Conservation (phyloP, 2,113 vertebrate species). For the Bujurquina vittata region DNA sequence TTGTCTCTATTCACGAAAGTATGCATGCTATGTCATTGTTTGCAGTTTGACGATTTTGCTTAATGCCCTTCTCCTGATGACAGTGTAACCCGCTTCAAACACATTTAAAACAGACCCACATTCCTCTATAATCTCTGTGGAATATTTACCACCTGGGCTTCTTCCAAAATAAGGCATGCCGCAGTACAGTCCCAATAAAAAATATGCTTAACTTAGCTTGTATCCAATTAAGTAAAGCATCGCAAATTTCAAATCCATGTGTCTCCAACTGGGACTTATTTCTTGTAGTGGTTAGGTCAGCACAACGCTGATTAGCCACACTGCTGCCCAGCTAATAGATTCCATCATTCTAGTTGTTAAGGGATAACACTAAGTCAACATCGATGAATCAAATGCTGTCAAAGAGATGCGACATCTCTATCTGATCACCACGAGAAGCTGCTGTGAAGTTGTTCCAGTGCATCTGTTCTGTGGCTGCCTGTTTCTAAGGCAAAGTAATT, state of each 20-base stretch:
- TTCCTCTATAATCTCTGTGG: constrained; percentile 61
- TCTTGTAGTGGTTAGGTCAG: constrained; percentile 23
- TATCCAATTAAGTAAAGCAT: constrained; percentile 59
- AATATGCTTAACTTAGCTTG: constrained; percentile 45
- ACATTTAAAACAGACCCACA: constrained; percentile 65
- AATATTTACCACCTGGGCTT: constrained; percentile 59
- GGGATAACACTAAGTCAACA: constrained; percentile 62
- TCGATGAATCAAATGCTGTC: constrained; percentile 61
- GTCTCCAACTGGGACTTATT: constrained; percentile 57
- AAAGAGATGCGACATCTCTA: constrained; percentile 52
- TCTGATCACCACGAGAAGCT: constrained; percentile 57
- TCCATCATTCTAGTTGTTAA: constrained; percentile 53
- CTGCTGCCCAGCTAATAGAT: constrained; percentile 58
- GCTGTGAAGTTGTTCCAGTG: constrained; percentile 36
- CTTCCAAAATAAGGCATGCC: constrained; percentile 61
- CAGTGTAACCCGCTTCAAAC: constrained; percentile 50
- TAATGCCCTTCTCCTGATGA: constrained; percentile 46
- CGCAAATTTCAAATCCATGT: constrained; percentile 49
- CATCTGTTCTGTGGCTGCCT: constrained; percentile 56
- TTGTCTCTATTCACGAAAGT: constrained; percentile 37
- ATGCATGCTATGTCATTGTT: constrained; percentile 40
- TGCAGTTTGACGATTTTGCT: constrained; percentile 45
- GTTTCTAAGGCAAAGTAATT: constrained; percentile 31
- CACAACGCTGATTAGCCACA: constrained; percentile 53
- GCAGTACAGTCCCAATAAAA: constrained; percentile 54